Conservation (phyloP, 2,797 vertebrate genomes). For the Allobates femoralis region DNA sequence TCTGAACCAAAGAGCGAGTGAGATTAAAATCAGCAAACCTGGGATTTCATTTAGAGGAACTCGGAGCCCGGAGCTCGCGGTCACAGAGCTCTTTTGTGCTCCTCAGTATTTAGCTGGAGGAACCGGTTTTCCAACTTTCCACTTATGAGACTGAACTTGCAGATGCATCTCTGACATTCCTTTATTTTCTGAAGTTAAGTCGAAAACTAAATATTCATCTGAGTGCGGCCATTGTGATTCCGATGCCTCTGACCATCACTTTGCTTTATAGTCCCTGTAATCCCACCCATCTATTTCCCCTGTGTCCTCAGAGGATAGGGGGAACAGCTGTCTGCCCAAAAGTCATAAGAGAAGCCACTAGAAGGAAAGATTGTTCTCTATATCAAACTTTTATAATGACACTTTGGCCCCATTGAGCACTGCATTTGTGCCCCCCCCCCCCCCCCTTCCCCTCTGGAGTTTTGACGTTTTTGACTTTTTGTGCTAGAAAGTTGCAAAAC, state of each 20-base stretch:
- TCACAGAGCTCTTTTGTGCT: constrained; percentile 73
- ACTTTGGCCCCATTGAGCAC: too few species aligned
- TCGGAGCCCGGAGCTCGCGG: constrained; percentile 64
- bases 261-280: not conserved
- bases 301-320: not conserved
- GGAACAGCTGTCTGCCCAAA: not conserved
- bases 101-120: constrained; percentile 64
- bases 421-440: too few species aligned
- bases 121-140: constrained; percentile 67
- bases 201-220: not conserved
- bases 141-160: constrained; percentile 71
- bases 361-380: too few species aligned
- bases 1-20: constrained; percentile 17
- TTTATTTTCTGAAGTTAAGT: constrained; percentile 56
- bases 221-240: not conserved
- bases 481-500: too few species aligned
- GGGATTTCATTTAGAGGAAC: constrained; percentile 69
- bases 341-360: too few species aligned
- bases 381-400: too few species aligned
- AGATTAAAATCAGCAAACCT: constrained; percentile 63
- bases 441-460: too few species aligned
- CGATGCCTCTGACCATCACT: not conserved
- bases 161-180: constrained; percentile 69
- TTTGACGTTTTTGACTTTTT: too few species aligned
- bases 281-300: not conserved